These are phyloP conservation scores for Spatula clypeata DNA, from an alignment of 2,797 vertebrate genomes.

Conservation along the genomic window DNA sequence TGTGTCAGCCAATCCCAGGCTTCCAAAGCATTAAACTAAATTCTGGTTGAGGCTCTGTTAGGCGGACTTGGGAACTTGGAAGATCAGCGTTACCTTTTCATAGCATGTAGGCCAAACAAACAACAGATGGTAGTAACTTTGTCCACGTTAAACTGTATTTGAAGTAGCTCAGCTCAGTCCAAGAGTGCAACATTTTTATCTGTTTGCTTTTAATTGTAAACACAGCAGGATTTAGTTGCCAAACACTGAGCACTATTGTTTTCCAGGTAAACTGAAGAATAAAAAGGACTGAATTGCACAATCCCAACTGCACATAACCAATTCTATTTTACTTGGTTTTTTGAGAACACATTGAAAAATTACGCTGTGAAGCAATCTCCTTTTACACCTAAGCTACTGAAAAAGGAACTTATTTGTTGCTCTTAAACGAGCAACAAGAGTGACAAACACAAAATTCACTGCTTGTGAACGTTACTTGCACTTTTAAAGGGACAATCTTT, in stretches of 20 bases:
- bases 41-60: not conserved
- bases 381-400: not conserved
- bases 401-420: not conserved
- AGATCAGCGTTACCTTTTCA: not conserved
- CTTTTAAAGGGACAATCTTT: not conserved
- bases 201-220: not conserved
- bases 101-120: not conserved
- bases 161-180: not conserved
- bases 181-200: not conserved
- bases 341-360: not conserved
- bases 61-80: fast-evolving
- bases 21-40: not conserved
- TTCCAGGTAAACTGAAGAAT: not conserved
- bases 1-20: not conserved
- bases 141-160: not conserved
- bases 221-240: not conserved
- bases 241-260: not conserved
- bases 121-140: not conserved
- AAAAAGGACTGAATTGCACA: not conserved
- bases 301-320: not conserved
- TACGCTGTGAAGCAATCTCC: not conserved
- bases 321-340: not conserved
- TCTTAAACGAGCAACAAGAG: not conserved
- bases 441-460: not conserved
- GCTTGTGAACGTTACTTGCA: not conserved